Evolutionary conservation across 2,113 vertebrate genomes (phyloP).

Genomic region (Galemys pyrenaicus): DNA sequence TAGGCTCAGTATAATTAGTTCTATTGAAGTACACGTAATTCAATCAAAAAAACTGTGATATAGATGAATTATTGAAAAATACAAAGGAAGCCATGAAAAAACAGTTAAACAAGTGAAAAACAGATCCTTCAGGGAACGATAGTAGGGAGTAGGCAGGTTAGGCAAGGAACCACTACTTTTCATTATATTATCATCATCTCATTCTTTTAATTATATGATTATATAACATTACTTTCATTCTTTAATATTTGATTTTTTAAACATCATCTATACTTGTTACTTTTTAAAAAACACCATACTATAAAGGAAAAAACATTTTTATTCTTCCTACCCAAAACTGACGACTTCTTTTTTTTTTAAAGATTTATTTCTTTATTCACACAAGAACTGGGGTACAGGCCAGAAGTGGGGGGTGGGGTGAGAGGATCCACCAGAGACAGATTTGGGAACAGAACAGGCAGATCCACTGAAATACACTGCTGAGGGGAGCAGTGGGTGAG

Average conservation of each 20-base stretch:
- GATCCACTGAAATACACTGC: too few species aligned
- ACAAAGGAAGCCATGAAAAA: background rate
- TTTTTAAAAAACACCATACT: background rate
- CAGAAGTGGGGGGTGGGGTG: too few species aligned
- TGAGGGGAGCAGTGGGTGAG: too few species aligned
- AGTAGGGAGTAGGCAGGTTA: background rate
- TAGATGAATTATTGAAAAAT: constrained; percentile 8
- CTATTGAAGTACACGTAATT: background rate
- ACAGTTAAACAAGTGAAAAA: background rate
- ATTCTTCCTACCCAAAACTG: background rate
- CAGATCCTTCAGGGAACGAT: background rate
- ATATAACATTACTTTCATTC: too few species aligned
- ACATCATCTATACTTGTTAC: too few species aligned
- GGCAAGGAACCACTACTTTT: background rate
- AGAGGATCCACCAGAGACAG: too few species aligned
- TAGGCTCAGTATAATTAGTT: background rate
- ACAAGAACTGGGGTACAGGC: too few species aligned
- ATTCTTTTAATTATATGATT: too few species aligned
- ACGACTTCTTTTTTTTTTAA: too few species aligned
- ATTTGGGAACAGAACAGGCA: too few species aligned
- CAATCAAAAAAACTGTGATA: background rate
- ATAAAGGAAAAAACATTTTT: background rate
- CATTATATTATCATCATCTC: background rate
- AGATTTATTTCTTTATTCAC: too few species aligned
- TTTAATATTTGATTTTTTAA: too few species aligned